Evolutionary conservation across 1,140 invertebrate genomes (phyloP).

Genomic region (Drosophila watanabei): DNA sequence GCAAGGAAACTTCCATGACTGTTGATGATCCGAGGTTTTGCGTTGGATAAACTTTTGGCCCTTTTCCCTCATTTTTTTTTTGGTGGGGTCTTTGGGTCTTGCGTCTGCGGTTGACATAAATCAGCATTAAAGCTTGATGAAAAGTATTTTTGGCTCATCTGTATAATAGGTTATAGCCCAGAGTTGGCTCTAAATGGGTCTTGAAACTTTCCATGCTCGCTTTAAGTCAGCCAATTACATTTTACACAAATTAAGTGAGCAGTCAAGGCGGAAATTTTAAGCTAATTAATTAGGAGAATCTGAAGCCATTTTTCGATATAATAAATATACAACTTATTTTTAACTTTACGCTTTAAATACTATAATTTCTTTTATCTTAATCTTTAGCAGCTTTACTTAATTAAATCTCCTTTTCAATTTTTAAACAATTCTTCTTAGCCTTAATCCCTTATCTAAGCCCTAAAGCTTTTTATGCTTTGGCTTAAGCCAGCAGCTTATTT

Average conservation of each 20-base stretch:
- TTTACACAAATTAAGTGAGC: slow-evolving; percentile 10
- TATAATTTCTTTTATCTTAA: background rate
- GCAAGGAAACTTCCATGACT: slow-evolving; percentile 42
- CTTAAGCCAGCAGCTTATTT: slow-evolving; percentile 6
- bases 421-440: background rate
- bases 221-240: slow-evolving; percentile 18
- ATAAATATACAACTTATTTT: background rate
- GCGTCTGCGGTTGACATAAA: slow-evolving; percentile 74
- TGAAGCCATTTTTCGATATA: accelerated
- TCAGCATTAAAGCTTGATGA: slow-evolving; percentile 75
- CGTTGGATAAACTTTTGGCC: slow-evolving; percentile 68
- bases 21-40: slow-evolving; percentile 57
- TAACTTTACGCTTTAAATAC: background rate
- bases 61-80: slow-evolving; percentile 15
- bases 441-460: background rate
- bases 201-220: slow-evolving; percentile 12
- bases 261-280: background rate
- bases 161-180: slow-evolving; percentile 27
- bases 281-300: background rate
- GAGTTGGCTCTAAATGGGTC: slow-evolving; percentile 22
- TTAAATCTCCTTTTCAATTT: slow-evolving; percentile 5
- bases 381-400: background rate
- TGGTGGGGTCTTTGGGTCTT: slow-evolving; percentile 5
- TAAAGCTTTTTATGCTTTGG: background rate
- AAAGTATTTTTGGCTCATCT: slow-evolving; percentile 57